Conservation (phyloP, 2,888 invertebrate genomes). For the Anagyrus pseudococci region DNA sequence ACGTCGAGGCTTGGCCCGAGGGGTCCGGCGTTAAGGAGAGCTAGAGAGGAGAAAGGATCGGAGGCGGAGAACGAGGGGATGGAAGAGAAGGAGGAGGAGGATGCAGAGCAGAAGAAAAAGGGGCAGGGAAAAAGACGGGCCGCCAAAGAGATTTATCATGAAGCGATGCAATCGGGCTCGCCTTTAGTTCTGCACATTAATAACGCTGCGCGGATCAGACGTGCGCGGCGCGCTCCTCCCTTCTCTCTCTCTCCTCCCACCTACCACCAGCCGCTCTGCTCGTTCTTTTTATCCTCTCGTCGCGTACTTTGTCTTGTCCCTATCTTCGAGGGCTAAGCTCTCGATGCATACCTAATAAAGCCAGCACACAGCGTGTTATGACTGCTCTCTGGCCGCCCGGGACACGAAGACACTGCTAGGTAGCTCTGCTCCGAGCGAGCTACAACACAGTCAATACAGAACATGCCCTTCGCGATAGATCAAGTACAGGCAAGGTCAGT, state of each 20-base stretch:
- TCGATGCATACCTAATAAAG: conserved; percentile 58
- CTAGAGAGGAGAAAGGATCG: too few species aligned
- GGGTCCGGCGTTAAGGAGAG: too few species aligned
- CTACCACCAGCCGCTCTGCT: conserved; percentile 32
- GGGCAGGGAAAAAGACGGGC: too few species aligned
- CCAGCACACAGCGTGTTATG: conserved; percentile 46
- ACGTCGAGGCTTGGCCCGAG: too few species aligned
- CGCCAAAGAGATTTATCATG: conserved; percentile 12
- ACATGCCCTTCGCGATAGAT: too few species aligned
- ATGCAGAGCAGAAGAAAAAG: too few species aligned
- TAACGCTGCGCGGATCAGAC: conserved; percentile 57
- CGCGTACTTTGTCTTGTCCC: conserved; percentile 38
- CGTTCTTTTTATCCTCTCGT: conserved; percentile 23
- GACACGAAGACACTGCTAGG: conserved; percentile 5
- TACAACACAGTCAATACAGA: too few species aligned
- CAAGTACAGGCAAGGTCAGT: too few species aligned
- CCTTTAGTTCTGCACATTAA: conserved; percentile 57
- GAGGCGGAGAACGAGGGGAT: too few species aligned
- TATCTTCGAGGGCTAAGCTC: conserved; percentile 31
- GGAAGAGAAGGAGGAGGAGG: too few species aligned
- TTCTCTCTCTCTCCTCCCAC: conserved; percentile 7
- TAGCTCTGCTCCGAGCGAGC: too few species aligned
- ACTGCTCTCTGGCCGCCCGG: conserved; percentile 40
- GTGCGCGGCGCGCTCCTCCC: conserved; percentile 41
- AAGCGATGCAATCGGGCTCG: conserved; percentile 32